Evolutionary conservation across 2,113 vertebrate genomes (phyloP).

Genomic region (Pimephales promelas): DNA sequence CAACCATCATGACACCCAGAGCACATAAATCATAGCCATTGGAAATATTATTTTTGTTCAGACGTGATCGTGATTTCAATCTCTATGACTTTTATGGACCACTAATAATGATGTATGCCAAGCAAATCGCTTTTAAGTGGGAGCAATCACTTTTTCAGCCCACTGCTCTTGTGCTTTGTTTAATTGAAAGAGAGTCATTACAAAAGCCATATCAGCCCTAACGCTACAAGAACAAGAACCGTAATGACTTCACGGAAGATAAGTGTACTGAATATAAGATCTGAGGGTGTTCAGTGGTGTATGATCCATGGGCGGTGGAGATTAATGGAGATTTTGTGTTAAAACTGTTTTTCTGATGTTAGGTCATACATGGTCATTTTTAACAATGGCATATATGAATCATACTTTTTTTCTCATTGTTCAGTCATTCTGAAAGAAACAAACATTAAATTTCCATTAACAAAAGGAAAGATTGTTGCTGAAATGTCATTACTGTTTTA

Average conservation of each 20-base stretch:
- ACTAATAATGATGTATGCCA: conserved; percentile 58
- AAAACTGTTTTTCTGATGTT: background rate
- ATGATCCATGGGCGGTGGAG: background rate
- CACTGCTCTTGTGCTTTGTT: conserved; percentile 43
- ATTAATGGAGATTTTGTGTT: conserved; percentile 32
- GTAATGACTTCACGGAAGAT: conserved; percentile 26
- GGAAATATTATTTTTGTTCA: conserved; percentile 57
- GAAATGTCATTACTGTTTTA: background rate
- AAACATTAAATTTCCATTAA: background rate
- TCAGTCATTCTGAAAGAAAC: no score
- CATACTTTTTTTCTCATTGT: no score
- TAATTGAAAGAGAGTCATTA: conserved; percentile 60
- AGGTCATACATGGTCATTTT: background rate
- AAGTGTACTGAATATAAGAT: conserved; percentile 1
- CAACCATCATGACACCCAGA: conserved; percentile 42
- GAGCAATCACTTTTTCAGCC: conserved; percentile 52
- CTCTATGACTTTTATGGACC: conserved; percentile 50
- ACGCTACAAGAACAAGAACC: conserved; percentile 46
- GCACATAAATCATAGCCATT: conserved; percentile 51
- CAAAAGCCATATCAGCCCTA: conserved; percentile 51
- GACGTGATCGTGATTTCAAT: conserved; percentile 55
- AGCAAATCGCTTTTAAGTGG: conserved; percentile 59
- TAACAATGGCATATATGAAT: background rate
- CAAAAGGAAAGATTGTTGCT: background rate
- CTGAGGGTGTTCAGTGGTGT: background rate